Percentiles rank a stretch among this genome's conserved stretches.
phyloP scores from a whole-genome alignment of 2,888 invertebrate genomes.

The Volucella zonaria region DNA sequence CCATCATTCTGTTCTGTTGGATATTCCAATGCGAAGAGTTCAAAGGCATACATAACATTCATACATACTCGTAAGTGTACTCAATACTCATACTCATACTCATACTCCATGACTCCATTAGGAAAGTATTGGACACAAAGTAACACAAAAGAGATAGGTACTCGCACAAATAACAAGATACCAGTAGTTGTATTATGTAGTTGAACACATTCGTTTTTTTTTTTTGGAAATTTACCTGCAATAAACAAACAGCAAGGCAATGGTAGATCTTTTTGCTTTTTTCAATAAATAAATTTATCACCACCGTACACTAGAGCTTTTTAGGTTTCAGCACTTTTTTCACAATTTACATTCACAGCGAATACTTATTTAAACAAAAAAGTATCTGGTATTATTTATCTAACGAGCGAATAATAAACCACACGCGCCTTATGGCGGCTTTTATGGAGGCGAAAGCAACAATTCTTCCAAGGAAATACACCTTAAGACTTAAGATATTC shows the following conservation, averaged over 20 bases:
- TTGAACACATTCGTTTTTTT: not conserved
- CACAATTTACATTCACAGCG: constrained; percentile 24
- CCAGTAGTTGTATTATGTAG: not conserved
- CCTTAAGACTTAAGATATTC: constrained; percentile 10
- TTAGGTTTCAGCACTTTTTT: constrained; percentile 22
- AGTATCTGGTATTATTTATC: constrained; percentile 8
- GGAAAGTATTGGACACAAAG: constrained; percentile 24
- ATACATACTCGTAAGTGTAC: no score
- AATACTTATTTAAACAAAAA: not conserved
- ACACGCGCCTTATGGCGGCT: constrained; percentile 28
- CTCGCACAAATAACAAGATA: no score
- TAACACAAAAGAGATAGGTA: constrained; percentile 32
- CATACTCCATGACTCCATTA: not conserved
- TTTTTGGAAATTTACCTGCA: constrained; percentile 52
- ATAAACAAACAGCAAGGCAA: constrained; percentile 37
- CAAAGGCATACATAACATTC: constrained; percentile 30
- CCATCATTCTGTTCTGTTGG: constrained; percentile 5
- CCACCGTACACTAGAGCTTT: not conserved
- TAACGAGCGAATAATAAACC: constrained; percentile 36
- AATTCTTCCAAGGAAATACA: not conserved
- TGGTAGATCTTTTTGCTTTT: constrained; percentile 21
- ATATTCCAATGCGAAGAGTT: constrained; percentile 47
- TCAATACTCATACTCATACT: no score
- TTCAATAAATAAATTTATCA: constrained; percentile 38
- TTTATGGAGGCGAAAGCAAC: not conserved